phyloP scores from a whole-genome alignment of 2,113 vertebrate genomes.

The Galeopterus variegatus region DNA sequence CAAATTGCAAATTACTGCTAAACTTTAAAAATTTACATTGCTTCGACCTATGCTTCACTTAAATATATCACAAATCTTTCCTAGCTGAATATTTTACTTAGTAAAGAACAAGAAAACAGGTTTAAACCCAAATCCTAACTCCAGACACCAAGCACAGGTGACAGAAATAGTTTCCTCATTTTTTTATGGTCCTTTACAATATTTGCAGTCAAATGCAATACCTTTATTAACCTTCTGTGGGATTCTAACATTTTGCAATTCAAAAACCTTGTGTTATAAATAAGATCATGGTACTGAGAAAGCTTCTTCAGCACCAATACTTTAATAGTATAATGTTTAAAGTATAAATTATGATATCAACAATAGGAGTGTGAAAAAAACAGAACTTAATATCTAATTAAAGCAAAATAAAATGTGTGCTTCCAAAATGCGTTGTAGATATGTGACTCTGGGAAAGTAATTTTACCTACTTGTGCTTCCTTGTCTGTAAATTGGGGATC shows the following conservation, averaged over 20 bases:
- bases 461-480: not conserved
- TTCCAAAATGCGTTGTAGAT: not conserved
- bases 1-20: not conserved
- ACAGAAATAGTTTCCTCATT: not conserved
- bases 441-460: not conserved
- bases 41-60: not conserved
- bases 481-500: not conserved
- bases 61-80: not conserved
- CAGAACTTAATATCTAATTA: not conserved
- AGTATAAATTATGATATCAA: not conserved
- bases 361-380: not conserved
- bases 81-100: constrained; percentile 21
- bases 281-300: not conserved
- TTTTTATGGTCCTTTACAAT: not conserved
- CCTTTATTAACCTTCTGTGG: not conserved
- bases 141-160: not conserved
- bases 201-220: not conserved
- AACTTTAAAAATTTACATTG: not conserved
- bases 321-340: constrained; percentile 4
- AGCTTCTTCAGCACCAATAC: not conserved
- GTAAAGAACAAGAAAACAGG: not conserved
- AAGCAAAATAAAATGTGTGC: not conserved
- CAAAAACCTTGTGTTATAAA: not conserved
- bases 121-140: not conserved
- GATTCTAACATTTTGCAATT: not conserved